Evolutionary conservation across 2,888 invertebrate species (phyloP).

Genomic region (Caenorhabditis panamensis): DNA sequence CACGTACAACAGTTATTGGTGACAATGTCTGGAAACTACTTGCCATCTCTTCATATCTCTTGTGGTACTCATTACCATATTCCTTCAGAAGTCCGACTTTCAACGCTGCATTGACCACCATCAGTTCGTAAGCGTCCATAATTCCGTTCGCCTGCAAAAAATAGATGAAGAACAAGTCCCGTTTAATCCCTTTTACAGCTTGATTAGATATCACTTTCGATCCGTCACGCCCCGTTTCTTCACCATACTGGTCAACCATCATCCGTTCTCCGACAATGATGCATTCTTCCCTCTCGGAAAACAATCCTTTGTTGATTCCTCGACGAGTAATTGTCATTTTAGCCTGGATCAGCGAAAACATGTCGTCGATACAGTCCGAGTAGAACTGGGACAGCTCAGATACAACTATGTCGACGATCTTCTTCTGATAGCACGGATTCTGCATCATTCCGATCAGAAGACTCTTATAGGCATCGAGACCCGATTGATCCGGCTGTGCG

Average conservation of each 20-base stretch:
- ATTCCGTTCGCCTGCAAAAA: neutral
- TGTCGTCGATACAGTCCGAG: slow-evolving; percentile 8
- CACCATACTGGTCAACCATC: neutral
- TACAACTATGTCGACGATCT: slow-evolving; percentile 19
- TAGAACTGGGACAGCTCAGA: slow-evolving; percentile 31
- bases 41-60: slow-evolving; percentile 15
- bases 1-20: neutral
- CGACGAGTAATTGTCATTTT: neutral
- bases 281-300: slow-evolving; percentile 13
- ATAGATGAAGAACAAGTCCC: neutral
- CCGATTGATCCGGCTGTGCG: slow-evolving; percentile 14
- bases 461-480: slow-evolving; percentile 24
- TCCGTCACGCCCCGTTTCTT: neutral
- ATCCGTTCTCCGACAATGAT: slow-evolving; percentile 18
- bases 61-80: slow-evolving; percentile 3
- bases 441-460: slow-evolving; percentile 17
- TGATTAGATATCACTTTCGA: neutral
- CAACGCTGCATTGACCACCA: slow-evolving; percentile 33
- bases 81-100: slow-evolving; percentile 34
- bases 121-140: slow-evolving; percentile 27
- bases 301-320: neutral
- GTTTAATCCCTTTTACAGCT: neutral
- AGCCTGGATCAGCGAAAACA: slow-evolving; percentile 9
- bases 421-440: slow-evolving; percentile 46
- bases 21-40: neutral